Evolutionary conservation across 2,113 vertebrate species (phyloP).

Genomic region (Tachysurus fulvidraco): DNA sequence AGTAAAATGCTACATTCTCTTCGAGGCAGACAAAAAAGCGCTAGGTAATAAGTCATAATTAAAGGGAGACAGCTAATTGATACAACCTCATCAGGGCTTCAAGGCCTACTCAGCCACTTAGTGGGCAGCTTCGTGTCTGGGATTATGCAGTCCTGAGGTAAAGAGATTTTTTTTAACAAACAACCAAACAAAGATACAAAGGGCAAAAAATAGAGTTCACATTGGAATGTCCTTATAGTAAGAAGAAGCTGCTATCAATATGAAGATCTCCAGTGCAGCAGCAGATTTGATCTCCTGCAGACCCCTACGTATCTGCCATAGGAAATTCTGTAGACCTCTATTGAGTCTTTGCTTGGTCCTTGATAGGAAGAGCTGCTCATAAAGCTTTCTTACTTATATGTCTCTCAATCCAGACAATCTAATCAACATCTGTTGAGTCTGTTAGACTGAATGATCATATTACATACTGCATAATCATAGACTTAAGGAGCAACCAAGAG

Average conservation of each 20-base stretch:
- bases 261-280: conserved; percentile 37
- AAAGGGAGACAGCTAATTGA: conserved; percentile 20
- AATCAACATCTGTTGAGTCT: conserved; percentile 4
- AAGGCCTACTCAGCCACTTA: conserved; percentile 23
- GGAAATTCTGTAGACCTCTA: conserved; percentile 32
- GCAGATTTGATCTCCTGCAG: conserved; percentile 27
- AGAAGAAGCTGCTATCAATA: conserved; percentile 31
- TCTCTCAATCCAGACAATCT: conserved; percentile 12
- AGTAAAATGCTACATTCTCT: conserved; percentile 51
- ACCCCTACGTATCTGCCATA: conserved; percentile 66
- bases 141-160: conserved; percentile 47
- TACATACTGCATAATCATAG: conserved; percentile 16
- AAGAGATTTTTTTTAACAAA: conserved; percentile 31
- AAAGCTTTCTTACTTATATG: conserved; percentile 13
- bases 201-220: conserved; percentile 20
- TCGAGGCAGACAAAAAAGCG: conserved; percentile 41
- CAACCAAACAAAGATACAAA: conserved; percentile 33
- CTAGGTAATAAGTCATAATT: background rate
- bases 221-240: conserved; percentile 44
- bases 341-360: conserved; percentile 27
- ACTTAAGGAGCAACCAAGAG: conserved; percentile 9
- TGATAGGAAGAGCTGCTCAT: conserved; percentile 9
- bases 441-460: conserved; percentile 15
- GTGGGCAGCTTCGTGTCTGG: conserved; percentile 21
- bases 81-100: conserved; percentile 34